phyloP scores from a whole-genome alignment of 2,888 invertebrate species.

The Tetramorium bicarinatum region DNA sequence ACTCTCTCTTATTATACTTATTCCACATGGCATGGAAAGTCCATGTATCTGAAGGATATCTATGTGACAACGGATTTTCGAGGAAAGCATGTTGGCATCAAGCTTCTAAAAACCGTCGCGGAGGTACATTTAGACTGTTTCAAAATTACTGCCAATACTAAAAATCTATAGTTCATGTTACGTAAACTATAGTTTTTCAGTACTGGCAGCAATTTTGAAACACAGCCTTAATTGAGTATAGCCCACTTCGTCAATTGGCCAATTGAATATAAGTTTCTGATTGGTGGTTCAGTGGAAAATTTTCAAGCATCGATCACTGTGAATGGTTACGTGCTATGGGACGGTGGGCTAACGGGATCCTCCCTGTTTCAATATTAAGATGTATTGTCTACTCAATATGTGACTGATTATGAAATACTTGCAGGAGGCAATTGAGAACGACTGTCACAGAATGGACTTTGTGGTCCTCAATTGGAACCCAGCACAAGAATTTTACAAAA shows the following conservation, averaged over 20 bases:
- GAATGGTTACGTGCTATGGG: too few species aligned
- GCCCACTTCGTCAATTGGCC: too few species aligned
- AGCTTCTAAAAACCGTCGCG: constrained; percentile 90
- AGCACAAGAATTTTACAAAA: constrained; percentile 92
- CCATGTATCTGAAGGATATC: constrained; percentile 94
- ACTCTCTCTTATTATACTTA: constrained; percentile 93
- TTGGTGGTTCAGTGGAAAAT: too few species aligned
- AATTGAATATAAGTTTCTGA: too few species aligned
- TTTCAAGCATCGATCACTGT: too few species aligned
- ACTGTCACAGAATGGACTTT: constrained; percentile 91
- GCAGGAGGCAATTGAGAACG: constrained; percentile 84
- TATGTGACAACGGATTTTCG: constrained; percentile 91
- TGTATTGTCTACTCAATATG: background rate
- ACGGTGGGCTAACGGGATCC: too few species aligned
- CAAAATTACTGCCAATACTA: too few species aligned
- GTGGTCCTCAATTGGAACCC: constrained; percentile 95
- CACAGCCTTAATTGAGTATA: too few species aligned
- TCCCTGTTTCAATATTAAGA: too few species aligned
- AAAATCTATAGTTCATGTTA: too few species aligned
- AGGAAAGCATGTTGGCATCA: constrained; percentile 89
- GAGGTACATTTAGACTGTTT: constrained; percentile 87
- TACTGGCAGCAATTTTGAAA: too few species aligned
- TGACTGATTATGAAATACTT: constrained; percentile 19
- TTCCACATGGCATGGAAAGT: constrained; percentile 94
- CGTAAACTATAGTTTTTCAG: too few species aligned